Evolutionary conservation across 2,888 invertebrate species (phyloP).

Genomic region (Scelioninae gen. 1): DNA sequence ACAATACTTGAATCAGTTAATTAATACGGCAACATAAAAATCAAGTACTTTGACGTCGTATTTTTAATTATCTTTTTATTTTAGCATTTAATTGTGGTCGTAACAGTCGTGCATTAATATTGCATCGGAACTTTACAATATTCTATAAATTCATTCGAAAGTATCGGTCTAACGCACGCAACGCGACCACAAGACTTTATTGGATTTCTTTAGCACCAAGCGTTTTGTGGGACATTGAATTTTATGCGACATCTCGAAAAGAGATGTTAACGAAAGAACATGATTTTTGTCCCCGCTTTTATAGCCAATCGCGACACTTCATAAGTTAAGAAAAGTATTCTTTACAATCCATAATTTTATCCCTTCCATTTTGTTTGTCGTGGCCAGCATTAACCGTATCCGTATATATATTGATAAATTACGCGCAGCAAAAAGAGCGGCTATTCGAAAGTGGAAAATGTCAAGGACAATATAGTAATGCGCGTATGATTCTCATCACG

Average conservation of each 20-base stretch:
- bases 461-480: constrained; percentile 35
- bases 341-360: constrained; percentile 30
- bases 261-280: constrained; percentile 27
- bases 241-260: constrained; percentile 29
- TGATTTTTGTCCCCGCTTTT: constrained; percentile 19
- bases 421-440: neutral
- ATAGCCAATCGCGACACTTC: constrained; percentile 27
- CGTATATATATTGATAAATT: neutral
- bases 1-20: too few relatives aligned
- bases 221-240: constrained; percentile 31
- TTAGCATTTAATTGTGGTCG: too few relatives aligned
- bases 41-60: too few relatives aligned
- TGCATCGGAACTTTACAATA: too few relatives aligned
- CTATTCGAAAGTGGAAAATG: neutral
- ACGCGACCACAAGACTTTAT: constrained; percentile 15
- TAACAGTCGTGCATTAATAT: too few relatives aligned
- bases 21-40: too few relatives aligned
- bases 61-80: too few relatives aligned
- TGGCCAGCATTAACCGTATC: neutral
- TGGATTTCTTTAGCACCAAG: constrained; percentile 35
- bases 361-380: neutral
- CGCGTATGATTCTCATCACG: constrained; percentile 41
- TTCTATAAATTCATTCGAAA: too few relatives aligned
- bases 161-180: too few relatives aligned
- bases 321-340: constrained; percentile 40